phyloP scores from a whole-genome alignment of 2,113 vertebrate genomes.

The Heterochromis multidens region DNA sequence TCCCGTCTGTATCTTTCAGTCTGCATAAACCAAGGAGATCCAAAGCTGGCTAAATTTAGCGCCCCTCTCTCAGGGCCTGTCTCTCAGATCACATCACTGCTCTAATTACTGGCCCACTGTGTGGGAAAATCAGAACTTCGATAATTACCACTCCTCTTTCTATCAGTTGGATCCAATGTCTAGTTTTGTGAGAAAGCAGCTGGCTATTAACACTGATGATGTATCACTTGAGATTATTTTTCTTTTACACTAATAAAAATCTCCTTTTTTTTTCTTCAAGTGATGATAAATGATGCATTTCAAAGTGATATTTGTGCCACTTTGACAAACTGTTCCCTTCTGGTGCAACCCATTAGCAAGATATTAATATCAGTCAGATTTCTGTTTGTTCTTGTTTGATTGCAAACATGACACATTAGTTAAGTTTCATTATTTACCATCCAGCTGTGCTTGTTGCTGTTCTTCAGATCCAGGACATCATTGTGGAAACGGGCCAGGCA shows the following conservation, averaged over 20 bases:
- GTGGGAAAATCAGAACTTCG: constrained; percentile 52
- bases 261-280: background rate
- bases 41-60: constrained; percentile 73
- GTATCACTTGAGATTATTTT: background rate
- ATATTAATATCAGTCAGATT: background rate
- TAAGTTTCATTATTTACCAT: constrained; percentile 37
- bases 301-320: constrained; percentile 1
- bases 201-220: background rate
- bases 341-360: background rate
- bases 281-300: constrained; percentile 9
- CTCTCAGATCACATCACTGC: constrained; percentile 56
- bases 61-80: constrained; percentile 42
- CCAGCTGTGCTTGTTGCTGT: constrained; percentile 26
- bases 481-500: constrained; percentile 76
- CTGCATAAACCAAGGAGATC: constrained; percentile 38
- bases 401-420: constrained; percentile 20
- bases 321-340: background rate
- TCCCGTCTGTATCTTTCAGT: constrained; percentile 37
- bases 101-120: constrained; percentile 61
- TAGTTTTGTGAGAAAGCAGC: background rate
- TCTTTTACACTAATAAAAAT: background rate
- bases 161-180: background rate
- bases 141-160: background rate
- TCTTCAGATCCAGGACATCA: constrained; percentile 79
- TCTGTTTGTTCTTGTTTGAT: constrained; percentile 4